Base-by-base conservation (phyloP, 2,888 invertebrate genomes). In the Agrochola lychnidis region DNA sequence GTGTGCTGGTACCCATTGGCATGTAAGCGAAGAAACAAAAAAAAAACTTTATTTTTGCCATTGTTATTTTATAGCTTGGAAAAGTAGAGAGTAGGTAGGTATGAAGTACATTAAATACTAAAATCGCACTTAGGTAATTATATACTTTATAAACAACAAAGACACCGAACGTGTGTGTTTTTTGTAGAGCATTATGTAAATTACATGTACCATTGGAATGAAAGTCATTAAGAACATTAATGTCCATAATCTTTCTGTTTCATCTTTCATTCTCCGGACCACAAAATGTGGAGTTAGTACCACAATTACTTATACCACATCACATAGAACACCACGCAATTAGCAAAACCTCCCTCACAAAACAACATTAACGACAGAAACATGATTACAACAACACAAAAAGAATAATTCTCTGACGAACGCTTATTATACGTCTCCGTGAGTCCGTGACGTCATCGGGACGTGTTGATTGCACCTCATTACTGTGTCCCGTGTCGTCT, bases 391-490 rank as follows among this genome's bases (percentile, higher is more conserved):
- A 71, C 78, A 75, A 81, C 63, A 77, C 70, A 83, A 86, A 78
- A 83, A 77, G 68, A 74, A 81, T 86, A 79, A 82, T 81, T 69
- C 71, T 82, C 72, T 82, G 66, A 80, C 72, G 61, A 81, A 59
- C 77, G 67, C 76, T 78, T 78, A 81, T 87, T 78, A 87, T 66
- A 70, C 73, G 66, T 74, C 57, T 76, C 73, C 51, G 57, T 45
- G 63, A 73, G 76, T 81, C 75, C n/a, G 77, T 91, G 91, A 90
- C 87, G 90, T 91, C 91, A 89, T 82, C 48, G 83, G 78, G 86
- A 91, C 90, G 88, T 90, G 91, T 87, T 89, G 88, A 90, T 90
- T 87, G 88, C 87, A 84, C 75, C 87, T 90, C 88, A 90, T 91
- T 91, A 89, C 85, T 74, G 77, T 69, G 81, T 85, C 80, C 81